Base-by-base conservation (phyloP, 2,888 invertebrate genomes). In the Chelonus formosanus region DNA sequence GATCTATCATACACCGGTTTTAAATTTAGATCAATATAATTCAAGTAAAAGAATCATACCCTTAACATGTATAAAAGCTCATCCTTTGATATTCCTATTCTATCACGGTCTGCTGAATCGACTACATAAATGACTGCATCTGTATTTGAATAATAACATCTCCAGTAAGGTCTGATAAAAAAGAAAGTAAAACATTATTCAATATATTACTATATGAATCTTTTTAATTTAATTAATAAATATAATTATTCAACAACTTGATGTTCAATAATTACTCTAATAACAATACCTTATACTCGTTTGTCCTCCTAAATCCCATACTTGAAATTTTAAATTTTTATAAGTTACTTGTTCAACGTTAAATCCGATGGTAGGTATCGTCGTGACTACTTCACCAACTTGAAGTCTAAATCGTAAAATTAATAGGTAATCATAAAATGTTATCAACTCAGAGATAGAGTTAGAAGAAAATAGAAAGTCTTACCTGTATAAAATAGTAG, bases 91-190 rank as follows among this genome's bases (percentile, higher is more conserved):
- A 98, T 97, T 76, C 97, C 97, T 89, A 99, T 97, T 87, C 99
- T 88, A 87, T 99, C 99, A 85, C 95, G 91, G 86, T 99, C 99
- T 64, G 97, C 98, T 56, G 98, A 98, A 86, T 99, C 99, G 59
- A 98, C 98, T 63, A 99, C 99, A 86, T 99, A 99, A 80, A 99
- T 98, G 78, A 99, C 98, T 81, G 99, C 99, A 88, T 99, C 99
- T 82, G 99, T 99, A 86, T 99, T 99, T 75, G 98, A 97, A 85
- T 97, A 99, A 86, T 99, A 99, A 89, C 98, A 99, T 85, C 99
- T 90, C 99, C 99, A 99, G 85, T 99, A 99, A 0, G 98, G 98
- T 87, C 98, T 96, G 85, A 67, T 89, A 88, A 65, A 62, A 71
- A 70, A 71, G 44, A 47, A 54, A 48, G 20, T 20, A 1, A 65